Evolutionary conservation across 1,140 invertebrate genomes (phyloP), one percentile per base, ranked within the genome.

Genomic region (Probaryconus sp.): DNA sequence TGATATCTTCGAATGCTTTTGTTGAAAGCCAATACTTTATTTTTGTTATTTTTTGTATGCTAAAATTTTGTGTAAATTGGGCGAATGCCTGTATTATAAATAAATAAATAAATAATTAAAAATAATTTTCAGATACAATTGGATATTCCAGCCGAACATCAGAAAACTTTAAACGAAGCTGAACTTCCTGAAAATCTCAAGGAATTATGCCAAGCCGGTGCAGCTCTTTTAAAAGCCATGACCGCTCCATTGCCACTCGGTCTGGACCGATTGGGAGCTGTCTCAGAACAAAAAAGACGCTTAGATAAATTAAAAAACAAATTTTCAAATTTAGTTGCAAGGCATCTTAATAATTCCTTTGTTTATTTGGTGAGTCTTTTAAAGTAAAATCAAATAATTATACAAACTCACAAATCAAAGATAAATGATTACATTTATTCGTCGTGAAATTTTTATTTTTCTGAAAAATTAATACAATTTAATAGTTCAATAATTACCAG

Each of bases 281-380:
- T 97, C 2, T 92, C 95, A 80, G 96, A 98, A 86, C 96, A 98
- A 83, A 92, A 93, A 81, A 93, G 94, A 77, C 91, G 93, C 14
- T 92, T 97, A 76, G 93, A 94, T 43, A 96, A 95, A 85, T 91
- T 94, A 61, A 93, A 93, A 81, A 91, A 91, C n/a, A 94, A 93
- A 85, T 97, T 98, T 85, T 94, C 95, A 5, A 90, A 93, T 42
- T 92, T 93, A 16, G 90, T 98, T 13, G 92, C 92, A 26, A 90
- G 95, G 26, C 95, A 98, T 87, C 88, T 98, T 9, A 98, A 97
- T 81, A 98, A 98, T 89, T 89, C 97, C 28, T 97, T 98, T 68
- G 96, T 97, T 82, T 95, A 97, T 88, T 91, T 96, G 87, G 94
- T 94, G 78, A 69, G 70, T 55, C n/a, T n/a, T n/a, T n/a, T 11